Evolutionary conservation across 2,113 vertebrate genomes (phyloP), one percentile per base, ranked within the genome.

Genomic region (Paramormyrops kingsleyae): DNA sequence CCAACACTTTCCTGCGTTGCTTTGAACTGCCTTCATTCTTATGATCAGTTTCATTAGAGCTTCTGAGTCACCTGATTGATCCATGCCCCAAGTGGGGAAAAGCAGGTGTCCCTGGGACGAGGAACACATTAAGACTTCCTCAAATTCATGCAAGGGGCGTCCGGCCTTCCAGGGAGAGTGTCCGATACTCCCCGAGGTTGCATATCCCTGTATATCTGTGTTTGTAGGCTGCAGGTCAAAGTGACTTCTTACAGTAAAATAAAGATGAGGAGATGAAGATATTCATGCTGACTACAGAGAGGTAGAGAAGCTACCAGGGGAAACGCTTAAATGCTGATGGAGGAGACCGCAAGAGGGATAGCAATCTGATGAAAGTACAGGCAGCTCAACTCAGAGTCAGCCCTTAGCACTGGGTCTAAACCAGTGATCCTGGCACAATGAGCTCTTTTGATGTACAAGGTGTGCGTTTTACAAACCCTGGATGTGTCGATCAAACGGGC

Each of bases 271-370:
- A 80, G 31, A 42, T 95, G 95, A 95, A 96, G n/a, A 70, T 70
- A 94, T 92, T 94, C 95, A 93, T 91, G 91, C 93, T 94, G 92
- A 91, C 92, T 83, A 90, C 93, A 93, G 91, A 93, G 90, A 93
- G 62, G 91, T 90, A 27, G 83, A 0, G 89, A 88, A 91, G 4
- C 24, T 46, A 85, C 83, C 39, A 10, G 44, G 42, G 44, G 96
- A 96, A 31, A 70, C 3, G 89, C 39, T 80, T 42, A 80, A 19
- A 39, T 90, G 83, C 92, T 96, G 96, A 96, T 95, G 95, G 95
- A 97, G 96, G 95, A 93, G 93, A 89, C 85, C 31, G 90, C 52
- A 88, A 91, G 95, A 95, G 96, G 97, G 95, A 96, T 96, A 95
- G 96, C 85, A 88, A 93, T 95, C 39, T 91, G 87, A 93, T 74